Evolutionary conservation across 2,888 invertebrate species (phyloP).

Genomic region (Synergus laeviventris): DNA sequence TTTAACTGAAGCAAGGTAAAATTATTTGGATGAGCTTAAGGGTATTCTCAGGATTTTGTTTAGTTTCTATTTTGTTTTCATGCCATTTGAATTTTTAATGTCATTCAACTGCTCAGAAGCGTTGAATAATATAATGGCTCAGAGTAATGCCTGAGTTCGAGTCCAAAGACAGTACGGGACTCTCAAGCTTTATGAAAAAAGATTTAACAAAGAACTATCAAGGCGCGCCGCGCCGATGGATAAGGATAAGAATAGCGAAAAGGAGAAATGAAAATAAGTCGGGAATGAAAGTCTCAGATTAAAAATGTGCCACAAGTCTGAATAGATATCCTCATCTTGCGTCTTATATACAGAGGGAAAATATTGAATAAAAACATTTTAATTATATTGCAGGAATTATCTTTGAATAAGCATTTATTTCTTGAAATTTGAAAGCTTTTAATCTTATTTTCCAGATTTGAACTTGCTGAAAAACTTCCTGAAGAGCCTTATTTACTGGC

Average conservation of each 20-base stretch:
- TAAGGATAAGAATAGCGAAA: constrained; percentile 31
- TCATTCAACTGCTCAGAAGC: constrained; percentile 28
- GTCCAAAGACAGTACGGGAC: constrained; percentile 31
- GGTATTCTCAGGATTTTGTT: constrained; percentile 20
- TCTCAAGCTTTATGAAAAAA: constrained; percentile 28
- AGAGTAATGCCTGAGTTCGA: constrained; percentile 1
- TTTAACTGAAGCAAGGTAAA: constrained; percentile 4
- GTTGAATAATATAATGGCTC: constrained; percentile 38
- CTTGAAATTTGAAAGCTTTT: neutral
- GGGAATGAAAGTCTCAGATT: constrained; percentile 15
- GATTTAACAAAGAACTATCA: constrained; percentile 24
- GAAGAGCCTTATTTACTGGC: too few species aligned
- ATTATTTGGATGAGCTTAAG: neutral
- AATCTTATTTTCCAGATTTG: neutral
- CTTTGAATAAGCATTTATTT: neutral
- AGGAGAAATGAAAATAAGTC: constrained; percentile 28
- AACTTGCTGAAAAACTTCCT: too few species aligned
- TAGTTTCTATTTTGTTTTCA: constrained; percentile 23
- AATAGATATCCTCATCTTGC: constrained; percentile 27
- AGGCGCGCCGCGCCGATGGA: constrained; percentile 5
- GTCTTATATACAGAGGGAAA: constrained; percentile 8
- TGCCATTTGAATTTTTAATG: constrained; percentile 27
- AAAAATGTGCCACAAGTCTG: constrained; percentile 31
- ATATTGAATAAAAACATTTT: constrained; percentile 16
- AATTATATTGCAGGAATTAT: constrained; percentile 15